Conservation (phyloP, 2,888 invertebrate genomes). For the Eulithis prunata region DNA sequence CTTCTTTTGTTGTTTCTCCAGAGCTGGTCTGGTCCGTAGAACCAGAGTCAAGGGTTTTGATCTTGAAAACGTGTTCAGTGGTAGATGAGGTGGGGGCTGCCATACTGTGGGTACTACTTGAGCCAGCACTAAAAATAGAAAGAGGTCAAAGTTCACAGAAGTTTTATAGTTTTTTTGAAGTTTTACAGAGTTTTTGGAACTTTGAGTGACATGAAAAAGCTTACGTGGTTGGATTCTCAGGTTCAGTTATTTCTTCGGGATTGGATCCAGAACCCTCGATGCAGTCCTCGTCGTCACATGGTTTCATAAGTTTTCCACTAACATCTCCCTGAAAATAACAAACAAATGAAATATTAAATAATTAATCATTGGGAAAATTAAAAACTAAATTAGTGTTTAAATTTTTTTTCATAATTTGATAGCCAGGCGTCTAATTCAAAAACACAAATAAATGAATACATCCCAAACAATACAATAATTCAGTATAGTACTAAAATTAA, state of each 20-base stretch:
- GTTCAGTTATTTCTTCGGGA: conserved; percentile 88
- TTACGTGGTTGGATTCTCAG: conserved; percentile 84
- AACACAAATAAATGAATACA: too few species aligned
- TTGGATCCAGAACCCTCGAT: conserved; percentile 91
- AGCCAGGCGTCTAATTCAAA: too few species aligned
- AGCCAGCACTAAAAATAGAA: conserved; percentile 58
- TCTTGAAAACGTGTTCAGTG: conserved; percentile 64
- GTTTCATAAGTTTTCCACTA: conserved; percentile 76
- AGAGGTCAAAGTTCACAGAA: neutral
- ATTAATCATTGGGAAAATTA: too few species aligned
- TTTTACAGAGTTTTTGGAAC: neutral
- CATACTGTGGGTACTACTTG: conserved; percentile 73
- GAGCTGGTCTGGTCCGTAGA: conserved; percentile 56
- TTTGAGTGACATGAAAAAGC: conserved; percentile 28
- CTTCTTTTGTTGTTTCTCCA: conserved; percentile 37
- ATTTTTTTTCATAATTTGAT: too few species aligned
- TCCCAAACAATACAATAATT: too few species aligned
- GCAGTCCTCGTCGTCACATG: conserved; percentile 95
- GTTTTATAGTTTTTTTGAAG: neutral
- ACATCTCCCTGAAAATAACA: conserved; percentile 57
- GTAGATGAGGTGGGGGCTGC: conserved; percentile 66
- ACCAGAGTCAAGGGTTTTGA: conserved; percentile 55
- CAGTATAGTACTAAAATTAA: neutral
- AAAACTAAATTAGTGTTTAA: too few species aligned
- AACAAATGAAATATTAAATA: too few species aligned